These are phyloP conservation scores for Prunella fulvescens DNA, from an alignment of 2,113 vertebrate species.

Conservation along the genomic window DNA sequence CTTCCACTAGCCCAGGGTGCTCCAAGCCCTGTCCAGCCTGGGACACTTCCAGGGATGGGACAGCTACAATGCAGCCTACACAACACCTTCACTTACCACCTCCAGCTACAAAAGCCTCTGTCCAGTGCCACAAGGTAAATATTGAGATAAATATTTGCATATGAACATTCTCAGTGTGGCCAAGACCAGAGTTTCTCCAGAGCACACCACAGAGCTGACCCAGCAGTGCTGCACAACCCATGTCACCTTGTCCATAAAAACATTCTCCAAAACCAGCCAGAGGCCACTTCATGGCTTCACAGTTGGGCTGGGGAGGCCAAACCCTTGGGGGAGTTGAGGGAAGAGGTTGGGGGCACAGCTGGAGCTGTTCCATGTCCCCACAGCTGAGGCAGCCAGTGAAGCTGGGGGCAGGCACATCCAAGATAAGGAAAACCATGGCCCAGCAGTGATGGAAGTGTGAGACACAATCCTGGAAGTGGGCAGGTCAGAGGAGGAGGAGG, in stretches of 20 bases:
- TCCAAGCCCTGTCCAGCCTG: not conserved
- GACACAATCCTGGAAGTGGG: not conserved
- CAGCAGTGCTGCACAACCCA: fast-evolving
- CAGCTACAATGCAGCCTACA: not conserved
- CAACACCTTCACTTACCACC: not conserved
- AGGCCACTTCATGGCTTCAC: not conserved
- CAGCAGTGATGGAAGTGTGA: fast-evolving
- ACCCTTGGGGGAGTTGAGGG: not conserved
- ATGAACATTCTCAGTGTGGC: not conserved
- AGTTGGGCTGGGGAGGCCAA: not conserved
- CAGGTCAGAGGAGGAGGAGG: not conserved
- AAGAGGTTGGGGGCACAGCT: not conserved
- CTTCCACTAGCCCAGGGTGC: not conserved
- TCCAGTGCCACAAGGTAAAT: not conserved
- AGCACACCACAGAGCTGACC: not conserved
- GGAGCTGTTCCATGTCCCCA: not conserved
- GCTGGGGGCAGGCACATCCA: not conserved
- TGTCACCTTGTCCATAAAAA: not conserved
- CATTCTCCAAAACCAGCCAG: not conserved
- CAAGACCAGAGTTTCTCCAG: fast-evolving
- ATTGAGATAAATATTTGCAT: not conserved
- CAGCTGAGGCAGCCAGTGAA: not conserved
- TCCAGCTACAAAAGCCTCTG: not conserved
- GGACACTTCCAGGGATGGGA: too few relatives aligned
- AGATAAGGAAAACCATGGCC: not conserved